Conservation (phyloP, 2,888 invertebrate species). For the Meiosimyza platycephala region DNA sequence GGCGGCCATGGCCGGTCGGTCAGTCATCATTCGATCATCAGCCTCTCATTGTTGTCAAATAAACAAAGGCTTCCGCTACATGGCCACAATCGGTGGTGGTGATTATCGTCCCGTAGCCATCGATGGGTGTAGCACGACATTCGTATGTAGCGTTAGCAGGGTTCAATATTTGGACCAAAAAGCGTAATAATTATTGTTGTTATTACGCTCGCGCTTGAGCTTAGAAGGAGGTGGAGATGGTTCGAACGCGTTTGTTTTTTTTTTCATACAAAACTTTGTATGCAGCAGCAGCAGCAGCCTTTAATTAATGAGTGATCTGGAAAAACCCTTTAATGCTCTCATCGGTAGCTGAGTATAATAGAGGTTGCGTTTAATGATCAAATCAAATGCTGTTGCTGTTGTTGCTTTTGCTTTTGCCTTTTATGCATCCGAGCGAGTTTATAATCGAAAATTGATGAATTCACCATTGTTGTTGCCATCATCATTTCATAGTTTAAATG, state of each 20-base stretch:
- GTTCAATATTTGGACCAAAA: conserved; percentile 34
- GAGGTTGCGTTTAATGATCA: conserved; percentile 54
- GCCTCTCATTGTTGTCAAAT: conserved; percentile 28
- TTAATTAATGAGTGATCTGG: conserved; percentile 33
- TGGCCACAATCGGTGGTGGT: background rate
- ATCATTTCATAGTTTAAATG: background rate
- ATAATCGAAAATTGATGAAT: conserved; percentile 34
- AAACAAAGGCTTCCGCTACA: conserved; percentile 29
- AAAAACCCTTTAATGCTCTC: conserved; percentile 22
- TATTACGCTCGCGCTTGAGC: background rate
- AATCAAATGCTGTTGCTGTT: conserved; percentile 52
- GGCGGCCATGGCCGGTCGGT: conserved; percentile 52
- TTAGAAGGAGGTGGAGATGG: background rate
- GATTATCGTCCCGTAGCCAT: conserved; percentile 4
- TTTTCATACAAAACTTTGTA: background rate
- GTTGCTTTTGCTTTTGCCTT: conserved; percentile 40
- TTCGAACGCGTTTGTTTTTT: too few relatives aligned
- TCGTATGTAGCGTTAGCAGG: background rate
- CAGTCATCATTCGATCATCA: conserved; percentile 40
- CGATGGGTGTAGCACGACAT: background rate
- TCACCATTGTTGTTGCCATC: background rate
- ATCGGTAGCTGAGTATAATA: conserved; percentile 34
- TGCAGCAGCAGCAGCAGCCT: conserved; percentile 11
- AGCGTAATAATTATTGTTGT: conserved; percentile 35
- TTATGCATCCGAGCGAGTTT: background rate